Evolutionary conservation across 1,140 invertebrate genomes (phyloP).

Genomic region (Leptinotarsa undecemlineata): DNA sequence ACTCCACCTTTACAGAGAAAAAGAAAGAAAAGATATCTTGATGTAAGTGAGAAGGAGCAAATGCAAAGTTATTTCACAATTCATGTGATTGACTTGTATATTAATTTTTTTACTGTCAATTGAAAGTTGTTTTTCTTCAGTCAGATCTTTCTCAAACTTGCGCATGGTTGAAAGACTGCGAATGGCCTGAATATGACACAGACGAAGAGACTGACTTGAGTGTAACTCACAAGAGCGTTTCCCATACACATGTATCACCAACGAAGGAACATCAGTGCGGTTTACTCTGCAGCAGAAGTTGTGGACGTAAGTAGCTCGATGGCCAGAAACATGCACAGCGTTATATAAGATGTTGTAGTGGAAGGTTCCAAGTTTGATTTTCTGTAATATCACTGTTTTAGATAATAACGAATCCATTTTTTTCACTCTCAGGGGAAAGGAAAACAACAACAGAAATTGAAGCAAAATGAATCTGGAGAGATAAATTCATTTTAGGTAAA

Average conservation of each 20-base stretch:
- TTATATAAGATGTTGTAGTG: too few relatives aligned
- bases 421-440: too few relatives aligned
- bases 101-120: background rate
- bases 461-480: too few relatives aligned
- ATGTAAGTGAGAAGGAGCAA: constrained; percentile 48
- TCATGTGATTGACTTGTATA: background rate
- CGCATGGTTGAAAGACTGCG: constrained; percentile 60
- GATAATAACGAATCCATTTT: too few relatives aligned
- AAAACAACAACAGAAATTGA: too few relatives aligned
- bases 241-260: constrained; percentile 36
- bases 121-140: constrained; percentile 37
- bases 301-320: constrained; percentile 32
- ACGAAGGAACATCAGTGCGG: constrained; percentile 48
- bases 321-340: too few relatives aligned
- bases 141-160: constrained; percentile 49
- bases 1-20: constrained; percentile 63
- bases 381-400: too few relatives aligned
- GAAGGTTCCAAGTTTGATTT: too few relatives aligned
- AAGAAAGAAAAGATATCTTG: constrained; percentile 55
- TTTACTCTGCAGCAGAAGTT: constrained; percentile 45
- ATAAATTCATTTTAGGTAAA: too few relatives aligned
- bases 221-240: constrained; percentile 39
- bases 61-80: too few relatives aligned
- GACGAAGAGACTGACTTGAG: constrained; percentile 60
- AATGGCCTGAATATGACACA: constrained; percentile 66